These are phyloP conservation scores for Vanacampus margaritifer DNA, from an alignment of 2,113 vertebrate species.

Conservation along the genomic window DNA sequence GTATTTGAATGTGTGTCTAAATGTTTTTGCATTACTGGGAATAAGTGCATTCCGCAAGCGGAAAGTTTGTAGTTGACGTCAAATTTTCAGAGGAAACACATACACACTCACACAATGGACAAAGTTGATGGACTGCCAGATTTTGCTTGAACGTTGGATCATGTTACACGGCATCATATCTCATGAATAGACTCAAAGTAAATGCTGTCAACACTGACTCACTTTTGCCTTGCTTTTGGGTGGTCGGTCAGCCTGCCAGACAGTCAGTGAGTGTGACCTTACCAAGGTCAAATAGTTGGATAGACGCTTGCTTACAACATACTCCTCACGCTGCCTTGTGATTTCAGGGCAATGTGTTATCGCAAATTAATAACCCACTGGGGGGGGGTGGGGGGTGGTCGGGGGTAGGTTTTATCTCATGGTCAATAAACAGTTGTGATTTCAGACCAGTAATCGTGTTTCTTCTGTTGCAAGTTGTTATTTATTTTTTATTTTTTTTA, in stretches of 20 bases:
- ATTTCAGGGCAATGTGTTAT: conserved; percentile 57
- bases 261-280: conserved; percentile 21
- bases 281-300: conserved; percentile 66
- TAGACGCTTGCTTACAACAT: conserved; percentile 45
- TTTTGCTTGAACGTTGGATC: conserved; percentile 44
- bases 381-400: too few species aligned
- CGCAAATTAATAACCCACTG: too few species aligned
- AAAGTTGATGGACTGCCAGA: conserved; percentile 32
- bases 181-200: conserved; percentile 37
- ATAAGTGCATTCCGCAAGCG: conserved; percentile 9
- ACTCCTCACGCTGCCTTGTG: conserved; percentile 46
- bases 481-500: not conserved
- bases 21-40: conserved; percentile 52
- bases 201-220: conserved; percentile 41
- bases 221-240: conserved; percentile 50
- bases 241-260: conserved; percentile 50
- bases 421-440: conserved; percentile 21
- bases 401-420: too few species aligned
- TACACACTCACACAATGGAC: conserved; percentile 27
- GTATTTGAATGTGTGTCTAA: conserved; percentile 21
- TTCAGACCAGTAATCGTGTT: not conserved
- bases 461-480: not conserved
- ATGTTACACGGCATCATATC: conserved; percentile 51
- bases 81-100: conserved; percentile 48
- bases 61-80: conserved; percentile 57